Percentiles rank a stretch among this genome's conserved stretches.
These are phyloP conservation scores for Maconellicoccus hirsutus DNA, from an alignment of 1,140 invertebrate genomes.

Conservation along the genomic window DNA sequence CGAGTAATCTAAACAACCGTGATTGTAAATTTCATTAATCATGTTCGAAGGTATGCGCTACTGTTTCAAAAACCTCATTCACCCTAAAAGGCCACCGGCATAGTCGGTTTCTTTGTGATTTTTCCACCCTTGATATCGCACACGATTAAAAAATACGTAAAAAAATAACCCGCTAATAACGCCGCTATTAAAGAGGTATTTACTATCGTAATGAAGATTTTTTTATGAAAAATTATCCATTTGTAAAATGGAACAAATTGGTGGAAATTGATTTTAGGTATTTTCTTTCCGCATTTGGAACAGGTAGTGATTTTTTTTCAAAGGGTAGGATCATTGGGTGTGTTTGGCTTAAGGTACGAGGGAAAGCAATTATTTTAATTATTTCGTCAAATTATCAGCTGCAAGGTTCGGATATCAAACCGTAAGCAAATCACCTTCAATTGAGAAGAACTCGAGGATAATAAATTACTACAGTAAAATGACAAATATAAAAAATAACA, in stretches of 20 bases:
- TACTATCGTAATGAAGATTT: neutral
- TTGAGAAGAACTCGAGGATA: no score
- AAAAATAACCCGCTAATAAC: no score
- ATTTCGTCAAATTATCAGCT: no score
- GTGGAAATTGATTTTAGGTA: neutral
- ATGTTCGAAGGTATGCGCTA: slow-evolving; percentile 16
- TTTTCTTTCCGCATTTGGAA: neutral
- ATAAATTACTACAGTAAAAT: no score
- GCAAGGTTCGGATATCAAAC: no score
- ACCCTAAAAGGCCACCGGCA: slow-evolving; percentile 12
- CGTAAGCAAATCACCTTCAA: no score
- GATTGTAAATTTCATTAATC: slow-evolving; percentile 19
- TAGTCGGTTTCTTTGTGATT: slow-evolving; percentile 16
- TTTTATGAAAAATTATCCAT: neutral
- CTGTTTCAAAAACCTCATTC: neutral
- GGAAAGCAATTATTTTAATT: no score
- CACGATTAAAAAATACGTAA: neutral
- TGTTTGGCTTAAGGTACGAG: no score
- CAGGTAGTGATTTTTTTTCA: no score
- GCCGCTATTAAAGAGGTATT: neutral
- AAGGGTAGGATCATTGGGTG: no score
- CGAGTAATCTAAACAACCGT: slow-evolving; percentile 14
- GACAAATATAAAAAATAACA: slow-evolving; percentile 46
- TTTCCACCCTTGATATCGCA: neutral
- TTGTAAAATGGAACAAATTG: neutral